These are phyloP conservation scores for Bombus consobrinus DNA, from an alignment of 1,140 invertebrate species.

Conservation along the genomic window DNA sequence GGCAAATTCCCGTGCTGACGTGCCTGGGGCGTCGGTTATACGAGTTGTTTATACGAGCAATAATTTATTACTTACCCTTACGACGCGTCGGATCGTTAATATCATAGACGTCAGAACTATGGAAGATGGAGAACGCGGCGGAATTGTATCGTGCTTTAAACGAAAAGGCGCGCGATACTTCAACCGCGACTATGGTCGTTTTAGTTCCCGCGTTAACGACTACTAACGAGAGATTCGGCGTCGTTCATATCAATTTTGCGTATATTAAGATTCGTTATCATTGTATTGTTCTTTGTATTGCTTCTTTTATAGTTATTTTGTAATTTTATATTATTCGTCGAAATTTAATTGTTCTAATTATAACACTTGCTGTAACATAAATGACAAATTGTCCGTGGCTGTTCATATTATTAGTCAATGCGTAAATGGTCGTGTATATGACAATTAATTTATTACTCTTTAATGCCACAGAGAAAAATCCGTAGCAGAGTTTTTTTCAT, in stretches of 20 bases:
- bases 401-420: too few species aligned
- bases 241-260: not conserved
- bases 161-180: not conserved
- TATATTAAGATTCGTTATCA: too few species aligned
- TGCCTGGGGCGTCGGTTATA: constrained; percentile 50
- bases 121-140: constrained; percentile 29
- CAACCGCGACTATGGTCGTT: not conserved
- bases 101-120: constrained; percentile 40
- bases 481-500: too few species aligned
- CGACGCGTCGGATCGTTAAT: constrained; percentile 46
- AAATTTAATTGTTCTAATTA: too few species aligned
- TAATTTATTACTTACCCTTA: constrained; percentile 62
- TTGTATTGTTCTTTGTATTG: not conserved
- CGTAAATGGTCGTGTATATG: too few species aligned
- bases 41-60: constrained; percentile 62
- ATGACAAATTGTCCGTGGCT: too few species aligned
- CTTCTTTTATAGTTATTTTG: not conserved
- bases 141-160: constrained; percentile 35
- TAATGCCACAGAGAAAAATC: too few species aligned
- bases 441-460: too few species aligned
- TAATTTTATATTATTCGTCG: too few species aligned
- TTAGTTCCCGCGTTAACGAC: not conserved
- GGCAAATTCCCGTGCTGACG: constrained; percentile 50
- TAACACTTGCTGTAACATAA: too few species aligned
- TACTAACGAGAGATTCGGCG: not conserved